phyloP scores from a whole-genome alignment of 2,113 vertebrate species.

The Oreotrochilus melanogaster region DNA sequence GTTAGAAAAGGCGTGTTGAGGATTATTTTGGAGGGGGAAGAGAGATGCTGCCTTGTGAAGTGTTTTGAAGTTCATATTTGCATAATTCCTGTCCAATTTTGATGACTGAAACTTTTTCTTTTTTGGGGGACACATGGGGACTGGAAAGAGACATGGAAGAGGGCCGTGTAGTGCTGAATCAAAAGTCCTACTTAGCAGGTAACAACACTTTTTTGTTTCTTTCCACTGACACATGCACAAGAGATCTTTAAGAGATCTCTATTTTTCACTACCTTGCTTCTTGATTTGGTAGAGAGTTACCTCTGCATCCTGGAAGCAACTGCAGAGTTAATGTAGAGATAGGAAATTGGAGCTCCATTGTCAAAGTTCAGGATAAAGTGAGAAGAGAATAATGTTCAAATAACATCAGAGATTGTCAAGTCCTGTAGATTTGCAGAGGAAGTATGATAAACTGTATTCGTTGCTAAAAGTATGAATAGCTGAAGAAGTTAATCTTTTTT shows the following conservation, averaged over 20 bases:
- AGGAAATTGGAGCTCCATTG: background rate
- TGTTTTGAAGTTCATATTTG: background rate
- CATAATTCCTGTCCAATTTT: background rate
- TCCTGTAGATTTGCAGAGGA: background rate
- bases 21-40: accelerated
- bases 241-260: background rate
- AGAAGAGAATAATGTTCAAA: background rate
- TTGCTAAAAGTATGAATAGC: background rate
- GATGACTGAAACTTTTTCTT: background rate
- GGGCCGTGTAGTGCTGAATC: background rate
- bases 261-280: background rate
- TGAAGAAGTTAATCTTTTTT: background rate
- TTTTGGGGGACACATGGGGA: too few relatives aligned
- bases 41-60: background rate
- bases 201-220: background rate
- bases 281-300: background rate
- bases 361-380: background rate
- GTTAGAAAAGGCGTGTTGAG: background rate
- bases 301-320: background rate
- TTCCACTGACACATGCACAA: background rate
- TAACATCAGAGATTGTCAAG: background rate
- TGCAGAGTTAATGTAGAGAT: background rate
- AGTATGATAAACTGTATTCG: background rate
- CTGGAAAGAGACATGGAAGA: background rate
- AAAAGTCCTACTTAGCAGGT: background rate